Conservation (phyloP, 2,888 invertebrate genomes). For the Caenorhabditis wallacei region DNA sequence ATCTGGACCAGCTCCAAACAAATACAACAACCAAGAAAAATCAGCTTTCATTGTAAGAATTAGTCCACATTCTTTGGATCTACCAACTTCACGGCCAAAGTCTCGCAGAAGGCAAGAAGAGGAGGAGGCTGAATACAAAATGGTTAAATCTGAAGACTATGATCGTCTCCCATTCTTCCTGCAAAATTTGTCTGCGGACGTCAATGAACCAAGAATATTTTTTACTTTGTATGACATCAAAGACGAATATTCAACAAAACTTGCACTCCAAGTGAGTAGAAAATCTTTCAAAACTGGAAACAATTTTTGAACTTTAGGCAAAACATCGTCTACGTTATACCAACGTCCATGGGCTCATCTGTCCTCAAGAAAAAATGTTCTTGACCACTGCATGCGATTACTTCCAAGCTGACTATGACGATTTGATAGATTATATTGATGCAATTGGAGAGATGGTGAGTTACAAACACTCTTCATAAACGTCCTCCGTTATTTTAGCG, state of each 20-base stretch:
- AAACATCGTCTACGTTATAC: slow-evolving; percentile 34
- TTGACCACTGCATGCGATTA: slow-evolving; percentile 41
- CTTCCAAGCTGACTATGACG: slow-evolving; percentile 40
- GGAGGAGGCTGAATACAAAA: not conserved
- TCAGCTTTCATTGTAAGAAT: slow-evolving; percentile 19
- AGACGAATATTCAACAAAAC: slow-evolving; percentile 37
- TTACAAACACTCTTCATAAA: not conserved
- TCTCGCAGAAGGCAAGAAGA: slow-evolving; percentile 10
- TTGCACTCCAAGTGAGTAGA: slow-evolving; percentile 29
- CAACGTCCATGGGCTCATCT: slow-evolving; percentile 39
- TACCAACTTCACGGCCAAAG: no score
- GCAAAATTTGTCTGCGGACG: slow-evolving; percentile 37
- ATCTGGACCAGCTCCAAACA: not conserved
- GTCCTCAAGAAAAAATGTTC: slow-evolving; percentile 46
- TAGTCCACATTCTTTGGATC: slow-evolving; percentile 30
- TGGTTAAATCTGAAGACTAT: not conserved
- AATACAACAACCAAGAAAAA: slow-evolving; percentile 4
- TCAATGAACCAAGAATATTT: slow-evolving; percentile 20
- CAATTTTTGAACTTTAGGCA: slow-evolving; percentile 14
- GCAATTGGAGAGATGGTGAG: slow-evolving; percentile 46
- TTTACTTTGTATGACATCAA: slow-evolving; percentile 53
- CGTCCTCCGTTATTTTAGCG: slow-evolving; percentile 44
- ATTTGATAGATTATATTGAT: slow-evolving; percentile 45
- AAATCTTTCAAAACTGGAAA: not conserved
- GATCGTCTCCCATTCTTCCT: slow-evolving; percentile 8